Conservation (phyloP, 2,888 invertebrate genomes). For the Napeogenes inachia region DNA sequence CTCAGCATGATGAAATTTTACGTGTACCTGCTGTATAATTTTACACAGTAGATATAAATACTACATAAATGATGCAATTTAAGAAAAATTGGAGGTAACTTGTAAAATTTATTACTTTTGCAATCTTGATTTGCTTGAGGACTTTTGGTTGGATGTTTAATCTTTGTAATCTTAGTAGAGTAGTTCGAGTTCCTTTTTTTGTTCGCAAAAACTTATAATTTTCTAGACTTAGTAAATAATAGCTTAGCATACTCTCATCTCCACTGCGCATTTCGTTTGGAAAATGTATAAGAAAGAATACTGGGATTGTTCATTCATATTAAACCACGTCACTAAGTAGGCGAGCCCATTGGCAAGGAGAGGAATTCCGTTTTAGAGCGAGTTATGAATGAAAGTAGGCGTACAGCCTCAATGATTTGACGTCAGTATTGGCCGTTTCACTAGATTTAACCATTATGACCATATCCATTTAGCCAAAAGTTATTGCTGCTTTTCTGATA, state of each 20-base stretch:
- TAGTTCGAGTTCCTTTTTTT: too few relatives aligned
- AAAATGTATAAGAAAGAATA: not conserved
- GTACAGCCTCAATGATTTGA: constrained; percentile 28
- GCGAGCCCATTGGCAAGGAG: constrained; percentile 23
- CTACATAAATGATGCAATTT: not conserved
- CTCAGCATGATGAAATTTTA: constrained; percentile 14
- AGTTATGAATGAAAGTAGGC: constrained; percentile 26
- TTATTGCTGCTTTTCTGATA: not conserved
- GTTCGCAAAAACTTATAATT: too few relatives aligned
- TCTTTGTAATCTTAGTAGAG: too few relatives aligned
- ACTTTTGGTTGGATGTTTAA: too few relatives aligned
- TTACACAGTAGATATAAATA: not conserved
- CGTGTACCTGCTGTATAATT: not conserved
- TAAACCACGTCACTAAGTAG: constrained; percentile 18
- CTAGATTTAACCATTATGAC: constrained; percentile 6
- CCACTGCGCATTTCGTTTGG: too few relatives aligned
- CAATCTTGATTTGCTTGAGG: too few relatives aligned
- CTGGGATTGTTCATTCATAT: constrained; percentile 20
- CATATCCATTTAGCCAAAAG: constrained; percentile 1
- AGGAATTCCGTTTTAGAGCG: constrained; percentile 16
- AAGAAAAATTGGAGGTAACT: not conserved
- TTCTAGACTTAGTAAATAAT: too few relatives aligned
- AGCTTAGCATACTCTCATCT: too few relatives aligned
- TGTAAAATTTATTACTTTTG: too few relatives aligned
- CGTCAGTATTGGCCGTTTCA: constrained; percentile 19